Base-by-base conservation (phyloP, 2,113 vertebrate species). In the Manacus vitellinus region DNA sequence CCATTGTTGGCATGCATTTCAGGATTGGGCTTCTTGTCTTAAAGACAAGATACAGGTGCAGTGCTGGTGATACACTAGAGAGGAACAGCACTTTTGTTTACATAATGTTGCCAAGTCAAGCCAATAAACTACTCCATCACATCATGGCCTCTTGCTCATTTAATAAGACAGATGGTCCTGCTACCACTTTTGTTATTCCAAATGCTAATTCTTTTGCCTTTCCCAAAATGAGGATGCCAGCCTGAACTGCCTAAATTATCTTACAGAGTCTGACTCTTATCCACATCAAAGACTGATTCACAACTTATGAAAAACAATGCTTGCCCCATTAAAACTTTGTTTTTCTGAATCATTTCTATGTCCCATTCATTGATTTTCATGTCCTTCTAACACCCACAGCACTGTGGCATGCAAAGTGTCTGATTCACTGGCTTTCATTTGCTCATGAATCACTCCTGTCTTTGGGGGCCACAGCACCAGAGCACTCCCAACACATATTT, bases 181-280 rank as follows among this genome's bases (percentile, higher is more conserved):
- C 22, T 37, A 21, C 28, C 20, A 52, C 52, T 18, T 46, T 37
- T 23, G 31, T 52, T 49, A 51, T 71, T 79, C 51, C 46, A 41
- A 31, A 35, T 54, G 66, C 9, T 9, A 3, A 41, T 25, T 14
- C 37, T 73, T 56, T 8, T 61, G 54, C 74, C 71, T 44, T 43
- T 76, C 35, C 37, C 0, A 0, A 35, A 11, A 8, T 0, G 0
- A 41, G 19, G 11, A 30, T 21, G 15, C 0, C 24, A 87, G 41
- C 35, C 52, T 27, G 10, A 73, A 15, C 47, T 15, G 47, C 49
- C 33, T 7, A 12, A 61, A 41, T 8, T 1, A 4, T 8, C 58
- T 43, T 8, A 59, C 39, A 15, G 43, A 65, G 49, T 4, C 33
- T 17, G 20, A 14, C 63, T 28, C 37, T 37, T 21, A 47, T 9